Conservation (phyloP, 2,797 vertebrate species). For the Jordanella pulchra region DNA sequence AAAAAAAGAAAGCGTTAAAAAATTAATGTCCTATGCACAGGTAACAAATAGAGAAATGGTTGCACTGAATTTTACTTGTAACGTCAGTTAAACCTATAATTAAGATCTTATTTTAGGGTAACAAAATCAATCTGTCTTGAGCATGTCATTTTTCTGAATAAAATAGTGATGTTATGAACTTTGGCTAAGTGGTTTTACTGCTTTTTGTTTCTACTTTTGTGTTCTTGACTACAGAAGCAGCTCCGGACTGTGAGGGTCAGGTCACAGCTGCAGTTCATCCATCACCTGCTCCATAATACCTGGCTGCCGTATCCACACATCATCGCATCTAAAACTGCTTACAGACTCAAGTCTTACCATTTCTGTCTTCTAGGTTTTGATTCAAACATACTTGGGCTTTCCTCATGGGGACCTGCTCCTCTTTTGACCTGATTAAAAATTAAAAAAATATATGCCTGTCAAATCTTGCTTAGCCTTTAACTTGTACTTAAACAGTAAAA, state of each 20-base stretch:
- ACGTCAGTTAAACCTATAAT: background rate
- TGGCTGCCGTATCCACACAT: slow-evolving; percentile 1
- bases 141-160: background rate
- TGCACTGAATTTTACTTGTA: background rate
- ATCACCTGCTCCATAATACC: slow-evolving; percentile 12
- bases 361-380: background rate
- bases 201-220: background rate
- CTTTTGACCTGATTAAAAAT: background rate
- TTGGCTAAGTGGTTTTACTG: background rate
- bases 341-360: background rate
- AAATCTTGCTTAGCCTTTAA: background rate
- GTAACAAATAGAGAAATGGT: background rate
- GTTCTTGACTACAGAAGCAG: slow-evolving; percentile 12
- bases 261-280: slow-evolving; percentile 14
- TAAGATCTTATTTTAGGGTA: background rate
- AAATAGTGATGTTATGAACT: background rate
- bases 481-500: background rate
- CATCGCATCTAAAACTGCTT: slow-evolving; percentile 1
- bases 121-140: background rate
- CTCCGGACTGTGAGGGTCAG: slow-evolving; percentile 10
- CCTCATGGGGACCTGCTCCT: background rate
- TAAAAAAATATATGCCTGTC: background rate
- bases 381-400: background rate
- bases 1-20: too few species aligned
- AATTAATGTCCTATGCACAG: background rate